Base-by-base conservation (phyloP, 1,140 invertebrate genomes). In the Saxidomus purpurata region DNA sequence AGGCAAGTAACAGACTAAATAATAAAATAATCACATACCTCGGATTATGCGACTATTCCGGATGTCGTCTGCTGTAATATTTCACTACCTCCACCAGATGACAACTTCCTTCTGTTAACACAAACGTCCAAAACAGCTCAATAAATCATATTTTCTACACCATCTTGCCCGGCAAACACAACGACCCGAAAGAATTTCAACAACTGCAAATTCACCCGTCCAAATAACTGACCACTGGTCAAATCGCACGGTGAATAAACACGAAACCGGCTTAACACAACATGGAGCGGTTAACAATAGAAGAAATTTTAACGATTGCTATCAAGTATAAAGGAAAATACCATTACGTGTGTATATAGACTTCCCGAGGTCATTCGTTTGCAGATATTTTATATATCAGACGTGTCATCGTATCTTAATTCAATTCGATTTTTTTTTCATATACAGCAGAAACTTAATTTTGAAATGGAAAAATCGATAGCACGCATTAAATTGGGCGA, bases 301-400 rank as follows among this genome's bases (percentile, higher is more conserved):
- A 63, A 55, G 52, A 55, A 55, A 55, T 13, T 55, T 19, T 55
- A 55, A 22, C 19, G 25, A 63, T 28, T n/a, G n/a, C 59, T n/a
- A 63, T 63, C 59, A n/a, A 28, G 22, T 63, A 63, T 63, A 63
- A 28, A 63, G 28, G 22, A 59, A 59, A 63, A 63, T 28, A 63
- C 59, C 28, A 25, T 63, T 63, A 63, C n/a, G 59, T 28, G n/a
- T 63, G 52, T 59, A 59, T 59, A 63, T n/a, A n/a, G n/a, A 63
- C n/a, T 63, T 28, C 59, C 59, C 59, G 59, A 28, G 59, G 59
- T 63, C 59, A 63, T 63, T 28, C 59, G 28, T 63, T 63, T 25
- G 28, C 19, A 13, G 9, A 22, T 13, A 13, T 13, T 8, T 55
- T 55, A 55, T 13, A 19, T 55, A 55, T n/a, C 13, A 15, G 3